These are phyloP conservation scores for Actinia equina DNA, from an alignment of 64 coral and sea anemone species.

Conservation along the genomic window DNA sequence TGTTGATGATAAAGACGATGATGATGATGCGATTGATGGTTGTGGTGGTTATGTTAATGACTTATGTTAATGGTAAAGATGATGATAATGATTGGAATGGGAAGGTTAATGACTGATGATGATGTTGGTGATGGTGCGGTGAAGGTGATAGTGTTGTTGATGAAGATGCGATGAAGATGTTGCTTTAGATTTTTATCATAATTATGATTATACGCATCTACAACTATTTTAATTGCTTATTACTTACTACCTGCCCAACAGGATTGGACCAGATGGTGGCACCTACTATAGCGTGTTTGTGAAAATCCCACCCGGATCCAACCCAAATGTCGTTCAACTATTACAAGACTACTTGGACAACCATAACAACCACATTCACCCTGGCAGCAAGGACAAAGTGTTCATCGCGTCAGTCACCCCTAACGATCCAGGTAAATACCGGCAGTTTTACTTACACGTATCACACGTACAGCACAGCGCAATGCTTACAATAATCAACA, in stretches of 20 bases:
- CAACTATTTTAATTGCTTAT: neutral
- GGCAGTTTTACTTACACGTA: too few relatives aligned
- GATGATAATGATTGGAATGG: neutral
- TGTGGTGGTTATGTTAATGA: too few relatives aligned
- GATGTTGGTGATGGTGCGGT: neutral
- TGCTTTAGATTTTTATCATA: neutral
- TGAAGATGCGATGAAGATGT: slow-evolving; percentile 11
- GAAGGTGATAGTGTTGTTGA: neutral
- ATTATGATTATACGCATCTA: neutral
- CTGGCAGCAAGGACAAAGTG: neutral
- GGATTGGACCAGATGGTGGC: neutral
- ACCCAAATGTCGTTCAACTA: neutral
- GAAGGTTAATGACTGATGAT: neutral
- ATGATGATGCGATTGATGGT: too few relatives aligned
- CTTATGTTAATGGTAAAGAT: too few relatives aligned
- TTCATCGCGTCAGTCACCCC: neutral
- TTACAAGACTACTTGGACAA: neutral
- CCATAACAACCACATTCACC: neutral
- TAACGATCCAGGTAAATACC: neutral
- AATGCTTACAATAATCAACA: too few relatives aligned
- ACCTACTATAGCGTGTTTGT: neutral
- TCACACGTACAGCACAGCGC: too few relatives aligned
- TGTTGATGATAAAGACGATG: too few relatives aligned
- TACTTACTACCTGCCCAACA: neutral
- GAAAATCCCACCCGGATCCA: neutral